Evolutionary conservation across 2,797 vertebrate species (phyloP).

Genomic region (Steatocranus sp.): DNA sequence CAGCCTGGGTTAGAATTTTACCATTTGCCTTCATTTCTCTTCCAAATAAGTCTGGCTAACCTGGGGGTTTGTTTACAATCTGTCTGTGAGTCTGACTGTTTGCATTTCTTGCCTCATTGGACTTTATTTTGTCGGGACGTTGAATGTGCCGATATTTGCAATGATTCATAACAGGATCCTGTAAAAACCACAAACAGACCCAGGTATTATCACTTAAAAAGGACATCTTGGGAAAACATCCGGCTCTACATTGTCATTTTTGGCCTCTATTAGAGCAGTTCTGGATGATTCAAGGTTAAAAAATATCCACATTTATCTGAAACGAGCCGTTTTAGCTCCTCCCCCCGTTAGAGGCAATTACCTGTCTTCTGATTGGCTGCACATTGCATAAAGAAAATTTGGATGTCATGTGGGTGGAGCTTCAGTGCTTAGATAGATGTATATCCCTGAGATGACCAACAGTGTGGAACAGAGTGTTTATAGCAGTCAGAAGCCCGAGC

Average conservation of each 20-base stretch:
- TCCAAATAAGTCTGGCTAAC: not conserved
- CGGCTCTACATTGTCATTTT: not conserved
- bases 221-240: not conserved
- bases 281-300: not conserved
- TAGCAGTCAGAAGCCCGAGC: not conserved
- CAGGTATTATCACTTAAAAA: not conserved
- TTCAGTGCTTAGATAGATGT: not conserved
- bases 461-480: not conserved
- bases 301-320: not conserved
- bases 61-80: not conserved
- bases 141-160: not conserved
- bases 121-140: not conserved
- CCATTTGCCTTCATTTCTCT: not conserved
- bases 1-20: not conserved
- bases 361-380: not conserved
- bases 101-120: not conserved
- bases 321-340: not conserved
- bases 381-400: not conserved
- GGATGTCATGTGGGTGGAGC: not conserved
- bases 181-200: not conserved
- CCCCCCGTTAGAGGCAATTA: not conserved
- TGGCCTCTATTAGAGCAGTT: not conserved
- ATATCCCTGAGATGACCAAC: not conserved
- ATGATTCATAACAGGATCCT: not conserved
- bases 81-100: not conserved